Evolutionary conservation across 2,888 invertebrate species (phyloP).

Genomic region (Amphipoea oculea): DNA sequence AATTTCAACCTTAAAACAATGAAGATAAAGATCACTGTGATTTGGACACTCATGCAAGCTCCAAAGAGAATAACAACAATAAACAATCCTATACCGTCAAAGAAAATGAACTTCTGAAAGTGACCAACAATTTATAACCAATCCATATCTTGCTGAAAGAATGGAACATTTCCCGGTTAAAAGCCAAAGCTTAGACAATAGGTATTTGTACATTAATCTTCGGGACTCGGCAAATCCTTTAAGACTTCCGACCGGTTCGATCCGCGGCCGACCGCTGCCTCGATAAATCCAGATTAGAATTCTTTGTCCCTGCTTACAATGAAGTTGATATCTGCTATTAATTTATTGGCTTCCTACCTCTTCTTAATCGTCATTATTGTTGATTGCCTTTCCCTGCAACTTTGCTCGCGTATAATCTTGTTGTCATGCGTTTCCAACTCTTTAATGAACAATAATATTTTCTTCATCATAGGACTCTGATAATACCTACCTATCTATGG

Average conservation of each 20-base stretch:
- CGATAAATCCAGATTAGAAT: conserved; percentile 83
- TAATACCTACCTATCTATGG: not conserved
- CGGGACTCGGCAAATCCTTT: conserved; percentile 81
- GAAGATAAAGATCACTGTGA: not conserved
- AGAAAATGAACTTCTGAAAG: not conserved
- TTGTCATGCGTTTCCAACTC: not conserved
- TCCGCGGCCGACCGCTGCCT: conserved; percentile 67
- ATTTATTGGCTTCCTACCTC: conserved; percentile 55
- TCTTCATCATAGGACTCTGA: not conserved
- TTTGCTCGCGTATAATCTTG: not conserved
- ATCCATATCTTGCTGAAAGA: conserved; percentile 54
- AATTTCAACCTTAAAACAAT: not conserved
- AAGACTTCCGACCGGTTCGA: conserved; percentile 78
- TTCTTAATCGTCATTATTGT: conserved; percentile 1
- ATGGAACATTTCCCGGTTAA: conserved; percentile 38
- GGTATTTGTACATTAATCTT: conserved; percentile 76
- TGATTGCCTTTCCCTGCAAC: not conserved
- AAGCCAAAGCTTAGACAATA: conserved; percentile 65
- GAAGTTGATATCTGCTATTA: conserved; percentile 56
- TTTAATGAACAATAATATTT: not conserved
- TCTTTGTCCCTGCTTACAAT: conserved; percentile 67
- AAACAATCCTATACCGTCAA: not conserved
- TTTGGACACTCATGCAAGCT: not conserved
- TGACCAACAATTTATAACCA: conserved; percentile 53
- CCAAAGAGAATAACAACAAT: not conserved